Evolutionary conservation across 1,140 invertebrate species (phyloP), one percentile per base, ranked within the genome.

Genomic region (Argopecten irradians): DNA sequence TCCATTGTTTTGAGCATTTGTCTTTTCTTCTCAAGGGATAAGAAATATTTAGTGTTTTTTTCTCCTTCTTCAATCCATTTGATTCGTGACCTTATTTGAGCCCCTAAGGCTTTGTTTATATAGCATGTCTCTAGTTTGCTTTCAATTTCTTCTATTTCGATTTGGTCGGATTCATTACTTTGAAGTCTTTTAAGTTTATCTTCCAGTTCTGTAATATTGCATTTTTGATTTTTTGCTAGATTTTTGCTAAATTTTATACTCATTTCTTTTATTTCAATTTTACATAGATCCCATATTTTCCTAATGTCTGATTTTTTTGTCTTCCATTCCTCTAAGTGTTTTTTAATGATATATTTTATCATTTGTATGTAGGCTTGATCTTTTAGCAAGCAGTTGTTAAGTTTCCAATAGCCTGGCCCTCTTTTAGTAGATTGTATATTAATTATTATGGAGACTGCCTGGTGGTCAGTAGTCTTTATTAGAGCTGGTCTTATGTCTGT

Each of bases 401-500:
- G 14, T 9, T 41, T 41, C 39, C 39, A 41, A 14, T 41, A 86
- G 1, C 84, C 84, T 41, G 84, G 84, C 2, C 84, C 84, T 22
- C 35, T 86, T 39, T 86, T 86, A 28, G 36, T n/a, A 39, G 34
- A n/a, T 41, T 33, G 34, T 7, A 16, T 86, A 39, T 43, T n/a
- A 28, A 86, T 39, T 19, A 39, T 39, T 36, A 86, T 7, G 14
- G 84, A 86, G 3, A 86, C 34, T 39, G 84, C 84, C 32, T 41
- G 39, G 32, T 86, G 84, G 32, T 86, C 84, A 8, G 84, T 86
- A 39, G 22, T n/a, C 39, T 86, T 86, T 33, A 86, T 86, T 5
- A 41, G 32, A 39, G 35, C 36, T 39, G 84, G 84, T 86, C 84
- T 86, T 86, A 86, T 86, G 32, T 86, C 84, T 22, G 34, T n/a